Evolutionary conservation across 2,797 vertebrate genomes (phyloP).

Genomic region (Dendrocincla tyrannina): DNA sequence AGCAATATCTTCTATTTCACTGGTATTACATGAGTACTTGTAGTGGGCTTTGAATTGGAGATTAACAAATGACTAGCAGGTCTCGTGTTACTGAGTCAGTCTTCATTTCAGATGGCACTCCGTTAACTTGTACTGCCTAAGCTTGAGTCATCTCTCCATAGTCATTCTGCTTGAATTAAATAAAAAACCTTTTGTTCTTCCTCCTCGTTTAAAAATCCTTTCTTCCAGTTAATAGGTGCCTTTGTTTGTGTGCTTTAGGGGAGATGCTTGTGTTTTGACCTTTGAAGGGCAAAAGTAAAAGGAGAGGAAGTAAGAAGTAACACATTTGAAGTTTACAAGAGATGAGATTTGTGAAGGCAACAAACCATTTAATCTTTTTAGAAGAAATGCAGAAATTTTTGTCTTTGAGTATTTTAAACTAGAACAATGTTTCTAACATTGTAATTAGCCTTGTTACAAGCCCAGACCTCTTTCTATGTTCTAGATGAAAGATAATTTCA

Average conservation of each 20-base stretch:
- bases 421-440: background rate
- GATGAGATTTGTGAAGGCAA: background rate
- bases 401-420: background rate
- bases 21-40: background rate
- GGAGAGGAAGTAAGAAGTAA: background rate
- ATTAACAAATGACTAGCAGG: slow-evolving; percentile 8
- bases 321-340: background rate
- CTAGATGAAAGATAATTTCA: background rate
- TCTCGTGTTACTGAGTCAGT: slow-evolving; percentile 43
- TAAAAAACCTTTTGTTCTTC: background rate
- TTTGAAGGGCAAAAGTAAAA: background rate
- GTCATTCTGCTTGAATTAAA: background rate
- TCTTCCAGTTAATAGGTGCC: background rate
- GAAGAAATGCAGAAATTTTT: background rate
- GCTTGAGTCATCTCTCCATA: slow-evolving; percentile 18
- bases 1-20: background rate
- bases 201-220: background rate
- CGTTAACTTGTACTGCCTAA: background rate
- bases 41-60: background rate
- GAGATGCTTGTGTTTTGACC: background rate
- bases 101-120: slow-evolving; percentile 15
- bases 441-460: background rate
- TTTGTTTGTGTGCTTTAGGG: background rate
- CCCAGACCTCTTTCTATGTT: background rate
- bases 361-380: background rate